Percentiles rank a stretch among this genome's conserved stretches.
These are phyloP conservation scores for Chelonus formosanus DNA, from an alignment of 2,888 invertebrate species.

Conservation along the genomic window DNA sequence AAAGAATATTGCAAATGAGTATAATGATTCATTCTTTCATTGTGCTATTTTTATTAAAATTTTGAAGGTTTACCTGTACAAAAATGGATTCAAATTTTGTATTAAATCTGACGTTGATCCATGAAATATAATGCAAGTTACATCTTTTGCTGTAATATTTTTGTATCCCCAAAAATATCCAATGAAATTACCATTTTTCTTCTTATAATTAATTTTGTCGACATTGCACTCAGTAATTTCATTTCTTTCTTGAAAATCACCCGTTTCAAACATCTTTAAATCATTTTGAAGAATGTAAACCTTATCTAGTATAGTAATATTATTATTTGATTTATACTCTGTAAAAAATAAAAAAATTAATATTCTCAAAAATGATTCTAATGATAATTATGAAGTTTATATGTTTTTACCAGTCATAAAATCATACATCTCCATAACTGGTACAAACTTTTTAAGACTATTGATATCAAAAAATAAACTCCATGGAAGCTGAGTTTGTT, in stretches of 20 bases:
- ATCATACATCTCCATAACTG: constrained; percentile 87
- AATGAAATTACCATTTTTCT: constrained; percentile 60
- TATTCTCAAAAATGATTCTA: too few species aligned
- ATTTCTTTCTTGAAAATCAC: constrained; percentile 85
- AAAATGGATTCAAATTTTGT: constrained; percentile 69
- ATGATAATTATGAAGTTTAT: too few species aligned
- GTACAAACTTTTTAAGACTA: constrained; percentile 80
- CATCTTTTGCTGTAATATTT: constrained; percentile 72
- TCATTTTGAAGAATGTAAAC: constrained; percentile 86
- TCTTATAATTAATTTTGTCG: constrained; percentile 47
- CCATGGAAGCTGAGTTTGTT: constrained; percentile 79
- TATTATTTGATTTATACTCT: constrained; percentile 65
- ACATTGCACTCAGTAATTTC: constrained; percentile 69
- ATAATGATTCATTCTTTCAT: constrained; percentile 39
- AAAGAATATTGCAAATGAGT: constrained; percentile 35
- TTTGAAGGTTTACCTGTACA: constrained; percentile 61
- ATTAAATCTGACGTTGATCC: constrained; percentile 75
- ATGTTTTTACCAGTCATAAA: constrained; percentile 74
- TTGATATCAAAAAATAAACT: constrained; percentile 83
- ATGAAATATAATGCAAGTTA: constrained; percentile 85
- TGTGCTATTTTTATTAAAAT: constrained; percentile 12
- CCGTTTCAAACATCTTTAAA: constrained; percentile 83
- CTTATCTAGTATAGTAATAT: constrained; percentile 72
- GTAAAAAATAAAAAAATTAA: constrained; percentile 39
- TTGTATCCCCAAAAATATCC: constrained; percentile 78